Evolutionary conservation across 2,888 invertebrate genomes (phyloP).

Genomic region (Zaprionus obscuricornis): DNA sequence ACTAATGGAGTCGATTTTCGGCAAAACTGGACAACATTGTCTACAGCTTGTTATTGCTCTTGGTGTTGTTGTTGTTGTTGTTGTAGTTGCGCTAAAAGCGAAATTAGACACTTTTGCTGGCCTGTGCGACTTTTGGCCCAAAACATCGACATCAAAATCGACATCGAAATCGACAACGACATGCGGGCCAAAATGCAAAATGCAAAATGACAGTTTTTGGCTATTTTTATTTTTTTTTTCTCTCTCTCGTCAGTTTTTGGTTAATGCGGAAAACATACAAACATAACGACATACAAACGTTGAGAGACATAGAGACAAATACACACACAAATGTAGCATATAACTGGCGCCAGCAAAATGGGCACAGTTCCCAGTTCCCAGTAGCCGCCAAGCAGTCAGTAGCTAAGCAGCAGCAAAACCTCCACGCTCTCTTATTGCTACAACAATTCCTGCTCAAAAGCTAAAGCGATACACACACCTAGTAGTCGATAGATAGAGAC

Average conservation of each 20-base stretch:
- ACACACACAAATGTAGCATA: too few species aligned
- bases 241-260: too few species aligned
- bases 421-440: conserved; percentile 1
- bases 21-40: conserved; percentile 36
- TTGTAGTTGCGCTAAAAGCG: conserved; percentile 51
- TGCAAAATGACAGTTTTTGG: conserved; percentile 67
- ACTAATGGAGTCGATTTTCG: conserved; percentile 40
- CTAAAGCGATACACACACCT: conserved; percentile 1
- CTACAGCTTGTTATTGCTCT: conserved; percentile 30
- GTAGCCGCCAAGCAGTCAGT: too few species aligned
- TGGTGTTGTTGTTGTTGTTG: conserved; percentile 2
- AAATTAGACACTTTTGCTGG: conserved; percentile 76
- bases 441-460: background rate
- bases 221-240: too few species aligned
- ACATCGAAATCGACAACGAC: conserved; percentile 20
- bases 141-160: conserved; percentile 17
- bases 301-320: too few species aligned
- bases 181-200: conserved; percentile 32
- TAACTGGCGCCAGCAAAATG: conserved; percentile 69
- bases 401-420: background rate
- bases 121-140: conserved; percentile 32
- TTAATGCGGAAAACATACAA: conserved; percentile 70
- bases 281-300: too few species aligned
- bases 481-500: too few species aligned
- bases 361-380: conserved; percentile 51